These are phyloP conservation scores for Formica exsecta DNA, from an alignment of 1,140 invertebrate species.

Conservation along the genomic window DNA sequence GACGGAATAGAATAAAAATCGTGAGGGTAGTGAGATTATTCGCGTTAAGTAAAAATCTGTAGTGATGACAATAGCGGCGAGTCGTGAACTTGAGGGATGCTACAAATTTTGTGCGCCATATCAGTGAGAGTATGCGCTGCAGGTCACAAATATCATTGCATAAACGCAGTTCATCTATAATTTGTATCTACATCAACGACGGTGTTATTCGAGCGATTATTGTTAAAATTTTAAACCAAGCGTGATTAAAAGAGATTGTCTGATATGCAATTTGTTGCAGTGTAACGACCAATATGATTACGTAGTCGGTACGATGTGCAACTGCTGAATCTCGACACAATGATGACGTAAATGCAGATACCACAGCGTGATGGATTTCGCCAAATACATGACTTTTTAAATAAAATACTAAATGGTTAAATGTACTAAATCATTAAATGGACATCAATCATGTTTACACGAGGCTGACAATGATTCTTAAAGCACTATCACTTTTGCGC, in stretches of 20 bases:
- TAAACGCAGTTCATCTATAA: slow-evolving; percentile 14
- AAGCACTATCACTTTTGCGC: neutral
- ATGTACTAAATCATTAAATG: neutral
- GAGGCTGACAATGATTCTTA: neutral
- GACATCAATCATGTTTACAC: slow-evolving; percentile 3
- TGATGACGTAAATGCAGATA: slow-evolving; percentile 6
- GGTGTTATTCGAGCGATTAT: slow-evolving; percentile 23
- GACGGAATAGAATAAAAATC: slow-evolving; percentile 4
- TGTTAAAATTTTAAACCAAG: neutral
- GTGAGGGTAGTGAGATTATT: neutral
- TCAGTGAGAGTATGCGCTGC: slow-evolving; percentile 45
- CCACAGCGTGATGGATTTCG: neutral
- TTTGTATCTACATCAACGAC: neutral
- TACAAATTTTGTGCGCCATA: slow-evolving; percentile 43
- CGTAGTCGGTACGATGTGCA: neutral
- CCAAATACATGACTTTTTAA: neutral
- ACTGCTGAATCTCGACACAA: neutral
- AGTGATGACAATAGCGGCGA: neutral
- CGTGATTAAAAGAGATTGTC: neutral
- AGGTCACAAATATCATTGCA: slow-evolving; percentile 13
- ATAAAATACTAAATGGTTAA: no score
- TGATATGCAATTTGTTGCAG: neutral
- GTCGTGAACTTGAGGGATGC: slow-evolving; percentile 40
- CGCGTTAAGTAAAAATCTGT: neutral
- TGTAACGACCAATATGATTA: neutral